Evolutionary conservation across 2,888 invertebrate species (phyloP), one percentile per base, ranked within the genome.

Genomic region (Cerastis leucographa): DNA sequence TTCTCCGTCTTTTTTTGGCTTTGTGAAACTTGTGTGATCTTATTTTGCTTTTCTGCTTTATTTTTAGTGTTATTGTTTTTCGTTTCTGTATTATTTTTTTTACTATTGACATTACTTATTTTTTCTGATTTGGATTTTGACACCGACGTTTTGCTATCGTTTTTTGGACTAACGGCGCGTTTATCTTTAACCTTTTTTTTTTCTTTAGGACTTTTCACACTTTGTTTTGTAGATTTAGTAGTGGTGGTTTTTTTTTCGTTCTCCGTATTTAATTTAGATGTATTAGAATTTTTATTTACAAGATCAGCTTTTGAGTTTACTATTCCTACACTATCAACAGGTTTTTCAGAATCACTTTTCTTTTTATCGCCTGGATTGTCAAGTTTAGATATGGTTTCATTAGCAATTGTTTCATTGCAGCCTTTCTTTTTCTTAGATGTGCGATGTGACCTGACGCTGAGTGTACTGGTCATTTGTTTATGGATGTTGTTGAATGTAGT

Each of bases 401-500:
- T 68, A 59, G 44, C 46, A 51, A 54, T 68, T 12, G 84, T 85
- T 76, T 87, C 84, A 72, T 84, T 81, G 35, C 64, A 51, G 40
- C 77, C 75, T 81, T 83, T 86, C 5, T 70, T 80, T 78, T 88
- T 88, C 61, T 81, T 88, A n/a, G 81, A 79, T 67, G 84, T 87
- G 29, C 81, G 87, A 72, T 92, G 92, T 29, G 91, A 89, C 76
- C 80, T 88, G 14, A 91, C 66, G 66, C 75, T 87, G 1, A 89
- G 73, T 40, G 77, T 83, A 71, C 82, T 86, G 25, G 72, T 78
- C 70, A 87, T 88, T 25, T 91, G 84, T 75, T 83, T 90, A 56
- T 76, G 80, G 49, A 76, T 74, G 59, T 56, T 87, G 44, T 88
- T 80, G n/a, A 84, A 65, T 4, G 84, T 87, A 54, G 78, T 71